These are phyloP conservation scores for Indri indri DNA, from an alignment of 2,113 vertebrate genomes.

Conservation along the genomic window DNA sequence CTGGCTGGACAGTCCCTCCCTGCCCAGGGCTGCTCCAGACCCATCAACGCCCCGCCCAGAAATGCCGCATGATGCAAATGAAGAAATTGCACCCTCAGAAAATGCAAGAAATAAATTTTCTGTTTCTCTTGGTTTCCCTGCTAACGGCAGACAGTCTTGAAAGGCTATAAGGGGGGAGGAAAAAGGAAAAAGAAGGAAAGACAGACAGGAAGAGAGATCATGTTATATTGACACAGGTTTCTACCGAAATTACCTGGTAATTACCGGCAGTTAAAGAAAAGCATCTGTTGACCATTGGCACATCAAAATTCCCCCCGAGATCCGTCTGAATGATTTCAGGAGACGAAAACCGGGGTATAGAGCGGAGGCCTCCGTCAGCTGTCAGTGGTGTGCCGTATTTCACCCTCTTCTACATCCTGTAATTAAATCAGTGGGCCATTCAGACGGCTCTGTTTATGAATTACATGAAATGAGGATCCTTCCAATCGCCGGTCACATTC, in stretches of 20 bases:
- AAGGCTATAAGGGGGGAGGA: neutral
- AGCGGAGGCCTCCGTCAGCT: neutral
- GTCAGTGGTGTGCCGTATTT: neutral
- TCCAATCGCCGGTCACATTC: neutral
- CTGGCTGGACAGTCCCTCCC: neutral
- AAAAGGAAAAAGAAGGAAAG: neutral
- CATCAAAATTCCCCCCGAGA: neutral
- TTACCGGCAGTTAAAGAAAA: neutral
- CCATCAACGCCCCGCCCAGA: neutral
- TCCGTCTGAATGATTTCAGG: neutral
- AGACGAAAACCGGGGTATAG: neutral
- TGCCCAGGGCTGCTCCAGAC: fast-evolving
- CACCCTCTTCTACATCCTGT: neutral
- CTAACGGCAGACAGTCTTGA: neutral
- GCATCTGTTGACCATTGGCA: neutral
- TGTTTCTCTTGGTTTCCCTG: neutral
- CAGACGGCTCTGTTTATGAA: constrained; percentile 45
- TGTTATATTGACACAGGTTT: neutral
- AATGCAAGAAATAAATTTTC: neutral
- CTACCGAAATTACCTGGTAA: constrained; percentile 20
- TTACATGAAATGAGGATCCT: neutral
- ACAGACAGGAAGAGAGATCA: neutral
- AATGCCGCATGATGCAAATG: fast-evolving
- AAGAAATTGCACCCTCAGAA: neutral
- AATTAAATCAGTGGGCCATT: constrained; percentile 57